Base-by-base conservation (phyloP, 2,888 invertebrate genomes). In the Cerastoderma edule region DNA sequence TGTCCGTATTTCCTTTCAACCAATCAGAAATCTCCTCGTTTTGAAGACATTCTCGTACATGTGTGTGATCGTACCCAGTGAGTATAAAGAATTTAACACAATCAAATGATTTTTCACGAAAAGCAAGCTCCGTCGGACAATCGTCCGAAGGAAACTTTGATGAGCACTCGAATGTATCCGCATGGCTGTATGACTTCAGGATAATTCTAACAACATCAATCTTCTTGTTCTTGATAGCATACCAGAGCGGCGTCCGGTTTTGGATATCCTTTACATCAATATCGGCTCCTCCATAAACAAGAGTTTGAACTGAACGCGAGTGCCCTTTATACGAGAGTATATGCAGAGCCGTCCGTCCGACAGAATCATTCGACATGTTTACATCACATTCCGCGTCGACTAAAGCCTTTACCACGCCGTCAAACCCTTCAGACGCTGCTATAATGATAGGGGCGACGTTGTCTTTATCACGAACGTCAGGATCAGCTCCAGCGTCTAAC, bases 321-420 rank as follows among this genome's bases (percentile, higher is more conserved):
- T 91, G 92, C n/a, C 91, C 91, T 83, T 91, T 91, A 79, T 86
- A 88, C 5, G 92, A 85, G 32, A 92, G 63, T 32, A 89, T 88
- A 69, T 92, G 92, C 4, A 91, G 71, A 0, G 91, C 88, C 5
- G 88, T 88, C 74, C 84, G 84, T 48, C 85, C 83, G 1, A 84
- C 84, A 10, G 78, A 83, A 13, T 72, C 71, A 67, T 88, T 91
- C 8, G 85, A 72, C 24, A 90, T 73, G 75, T 91, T 90, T 4
- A 90, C 89, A 70, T 90, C 82, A 75, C 89, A 89, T 32, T 85
- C 83, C 0, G 89, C 84, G 30, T 82, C 78, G 8, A 85, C 73
- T 19, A 91, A 75, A 19, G 85, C 75, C 28, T 77, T 78, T 1
- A 92, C 87, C 8, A 91, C 89, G 6, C 79, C 67, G 56, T 91